Base-by-base conservation (phyloP, 2,797 vertebrate genomes). In the Clarias pachynema region DNA sequence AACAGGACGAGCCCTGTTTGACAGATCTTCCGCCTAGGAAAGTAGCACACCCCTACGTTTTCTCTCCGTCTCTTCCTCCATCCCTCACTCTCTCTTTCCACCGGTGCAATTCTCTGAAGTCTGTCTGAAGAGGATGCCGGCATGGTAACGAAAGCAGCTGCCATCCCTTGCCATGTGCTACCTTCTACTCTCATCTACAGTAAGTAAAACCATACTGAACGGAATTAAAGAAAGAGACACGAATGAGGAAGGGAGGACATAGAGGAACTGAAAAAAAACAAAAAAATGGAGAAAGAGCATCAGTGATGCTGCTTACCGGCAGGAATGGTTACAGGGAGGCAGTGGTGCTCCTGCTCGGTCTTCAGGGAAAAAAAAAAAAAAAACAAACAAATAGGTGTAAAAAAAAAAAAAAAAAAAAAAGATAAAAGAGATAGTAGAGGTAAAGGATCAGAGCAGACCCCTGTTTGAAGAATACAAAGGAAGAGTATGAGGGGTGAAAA, bases 281-380 rank as follows among this genome's bases (percentile, higher is more conserved):
- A 85, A 53, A 86, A 85, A 75, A 62, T 79, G 69, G 66, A 73
- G 14, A 85, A 53, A 86, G 68, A 84, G 79, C 49, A 77, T 65
- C 24, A 84, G 72, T 1, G 85, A 83, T 88, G 88, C 68, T 86
- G 84, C 95, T 95, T 95, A 95, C 95, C 94, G 90, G 93, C 92
- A 92, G 89, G 89, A 88, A 72, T 87, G 90, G 91, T 92, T 74
- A 92, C 89, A 91, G 68, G 90, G 93, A 93, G 90, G 88, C 89
- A 90, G 89, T 89, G 90, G 91, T 86, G 89, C 90, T 91, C 91
- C 92, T 86, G 89, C 85, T 92, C 88, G 89, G 89, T 90, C 91
- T 88, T 74, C 90, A 86, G 90, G 86, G 85, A 86, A 12, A 53
- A 49, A 49, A 49, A 49, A 49, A 44, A 12, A 49, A 49, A 53